Percentiles rank a stretch among this genome's conserved stretches.
These are phyloP conservation scores for Parauchenoglanis ngamensis DNA, from an alignment of 2,797 vertebrate species.

Conservation along the genomic window DNA sequence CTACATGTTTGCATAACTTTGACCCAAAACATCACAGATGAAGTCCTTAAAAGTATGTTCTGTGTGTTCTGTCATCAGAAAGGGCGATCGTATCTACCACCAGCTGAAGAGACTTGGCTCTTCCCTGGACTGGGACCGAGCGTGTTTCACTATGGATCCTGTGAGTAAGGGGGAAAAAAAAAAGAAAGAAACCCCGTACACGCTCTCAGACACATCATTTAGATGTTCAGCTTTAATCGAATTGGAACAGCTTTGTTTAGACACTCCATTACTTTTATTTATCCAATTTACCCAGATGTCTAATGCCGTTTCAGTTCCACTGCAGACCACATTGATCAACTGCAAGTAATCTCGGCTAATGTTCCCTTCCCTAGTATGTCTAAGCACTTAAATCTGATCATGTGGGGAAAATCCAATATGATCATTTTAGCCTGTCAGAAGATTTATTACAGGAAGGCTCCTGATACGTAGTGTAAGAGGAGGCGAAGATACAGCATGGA, in stretches of 20 bases:
- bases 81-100: constrained; percentile 92
- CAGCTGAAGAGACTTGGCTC: constrained; percentile 89
- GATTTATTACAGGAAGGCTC: neutral
- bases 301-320: neutral
- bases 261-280: constrained; percentile 5
- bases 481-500: neutral
- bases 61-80: constrained; percentile 68
- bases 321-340: neutral
- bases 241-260: constrained; percentile 3
- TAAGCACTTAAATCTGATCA: constrained; percentile 3
- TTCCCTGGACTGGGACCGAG: constrained; percentile 91
- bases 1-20: too few species aligned
- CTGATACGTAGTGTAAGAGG: neutral
- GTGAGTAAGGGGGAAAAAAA: constrained; percentile 65
- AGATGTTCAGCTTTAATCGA: neutral
- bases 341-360: neutral
- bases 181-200: too few species aligned
- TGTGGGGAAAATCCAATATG: neutral
- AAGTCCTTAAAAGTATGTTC: neutral
- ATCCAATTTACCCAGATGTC: neutral
- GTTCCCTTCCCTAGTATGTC: neutral
- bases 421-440: neutral
- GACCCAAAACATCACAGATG: too few species aligned
- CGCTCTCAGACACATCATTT: neutral
- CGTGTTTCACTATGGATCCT: constrained; percentile 92